Conservation (phyloP, 2,797 vertebrate genomes). For the Enteromius fasciolatus region DNA sequence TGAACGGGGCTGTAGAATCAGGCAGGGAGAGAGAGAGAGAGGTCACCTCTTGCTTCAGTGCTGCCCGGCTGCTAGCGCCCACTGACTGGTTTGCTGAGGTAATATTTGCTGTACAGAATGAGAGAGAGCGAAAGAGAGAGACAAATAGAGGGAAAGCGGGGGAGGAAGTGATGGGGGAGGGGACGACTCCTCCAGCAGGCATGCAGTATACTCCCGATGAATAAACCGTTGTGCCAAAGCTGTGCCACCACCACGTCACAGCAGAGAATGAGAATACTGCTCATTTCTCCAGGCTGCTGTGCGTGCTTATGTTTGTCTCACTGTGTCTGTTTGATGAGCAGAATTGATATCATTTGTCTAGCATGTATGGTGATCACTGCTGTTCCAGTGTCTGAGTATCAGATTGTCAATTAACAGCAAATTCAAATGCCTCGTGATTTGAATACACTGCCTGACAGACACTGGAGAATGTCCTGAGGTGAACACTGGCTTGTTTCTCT, state of each 20-base stretch:
- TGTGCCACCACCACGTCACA: conserved; percentile 28
- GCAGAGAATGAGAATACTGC: conserved; percentile 22
- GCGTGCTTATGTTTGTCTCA: conserved; percentile 11
- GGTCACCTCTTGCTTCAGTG: conserved; percentile 18
- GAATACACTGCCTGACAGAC: conserved; percentile 9
- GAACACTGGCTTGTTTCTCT: not conserved
- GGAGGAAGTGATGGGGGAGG: conserved; percentile 41
- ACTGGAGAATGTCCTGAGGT: conserved; percentile 2
- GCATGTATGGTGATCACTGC: not conserved
- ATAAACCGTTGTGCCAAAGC: conserved; percentile 42
- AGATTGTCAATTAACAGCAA: conserved; percentile 8
- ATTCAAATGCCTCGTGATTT: conserved; percentile 15
- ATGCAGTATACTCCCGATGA: conserved; percentile 44
- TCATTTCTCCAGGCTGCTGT: conserved; percentile 6
- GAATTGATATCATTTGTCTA: conserved; percentile 12
- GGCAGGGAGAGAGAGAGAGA: conserved; percentile 8
- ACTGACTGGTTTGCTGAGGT: conserved; percentile 40
- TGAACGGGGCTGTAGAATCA: not conserved
- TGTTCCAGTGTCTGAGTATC: not conserved
- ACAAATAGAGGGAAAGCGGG: conserved; percentile 25
- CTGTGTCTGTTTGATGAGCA: conserved; percentile 18
- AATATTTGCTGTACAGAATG: conserved; percentile 36
- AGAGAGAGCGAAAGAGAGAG: not conserved
- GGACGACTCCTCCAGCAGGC: conserved; percentile 36
- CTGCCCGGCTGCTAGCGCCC: conserved; percentile 20